These are phyloP conservation scores for Monochamus saltuarius DNA, from an alignment of 1,140 invertebrate species.

Conservation along the genomic window DNA sequence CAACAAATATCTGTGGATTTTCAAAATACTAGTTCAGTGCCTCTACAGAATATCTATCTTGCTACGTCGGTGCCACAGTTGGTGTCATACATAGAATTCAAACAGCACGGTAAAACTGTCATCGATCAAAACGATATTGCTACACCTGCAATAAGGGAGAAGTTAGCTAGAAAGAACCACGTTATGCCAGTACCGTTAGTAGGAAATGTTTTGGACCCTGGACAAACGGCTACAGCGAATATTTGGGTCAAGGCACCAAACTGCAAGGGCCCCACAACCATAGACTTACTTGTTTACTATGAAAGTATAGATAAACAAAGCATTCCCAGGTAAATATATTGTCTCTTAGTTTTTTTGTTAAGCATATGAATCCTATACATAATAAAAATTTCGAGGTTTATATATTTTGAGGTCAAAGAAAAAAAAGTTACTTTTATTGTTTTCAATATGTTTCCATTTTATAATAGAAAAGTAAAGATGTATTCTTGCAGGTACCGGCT, in stretches of 20 bases:
- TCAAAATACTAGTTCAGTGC: slow-evolving; percentile 67
- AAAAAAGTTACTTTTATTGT: background rate
- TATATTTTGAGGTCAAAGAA: slow-evolving; percentile 22
- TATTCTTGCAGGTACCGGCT: slow-evolving; percentile 61
- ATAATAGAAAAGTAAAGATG: too few relatives aligned
- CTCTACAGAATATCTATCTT: slow-evolving; percentile 66
- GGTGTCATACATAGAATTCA: slow-evolving; percentile 53
- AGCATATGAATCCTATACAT: too few relatives aligned
- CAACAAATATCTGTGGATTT: slow-evolving; percentile 67
- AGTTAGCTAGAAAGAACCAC: slow-evolving; percentile 55
- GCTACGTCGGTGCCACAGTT: slow-evolving; percentile 69
- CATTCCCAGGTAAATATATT: slow-evolving; percentile 52
- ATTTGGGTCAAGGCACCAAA: slow-evolving; percentile 71
- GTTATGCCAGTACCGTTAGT: slow-evolving; percentile 56
- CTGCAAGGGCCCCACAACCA: slow-evolving; percentile 60
- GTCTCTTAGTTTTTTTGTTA: too few relatives aligned
- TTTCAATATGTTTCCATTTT: too few relatives aligned
- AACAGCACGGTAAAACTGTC: slow-evolving; percentile 33
- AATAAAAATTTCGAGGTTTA: too few relatives aligned
- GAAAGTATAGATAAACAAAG: slow-evolving; percentile 57
- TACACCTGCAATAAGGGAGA: slow-evolving; percentile 50
- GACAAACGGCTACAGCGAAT: slow-evolving; percentile 58
- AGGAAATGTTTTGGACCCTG: slow-evolving; percentile 56
- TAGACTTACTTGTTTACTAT: slow-evolving; percentile 75
- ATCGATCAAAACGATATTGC: slow-evolving; percentile 43